Evolutionary conservation across 1,140 invertebrate species (phyloP).

Genomic region (Drosophila setifemur): DNA sequence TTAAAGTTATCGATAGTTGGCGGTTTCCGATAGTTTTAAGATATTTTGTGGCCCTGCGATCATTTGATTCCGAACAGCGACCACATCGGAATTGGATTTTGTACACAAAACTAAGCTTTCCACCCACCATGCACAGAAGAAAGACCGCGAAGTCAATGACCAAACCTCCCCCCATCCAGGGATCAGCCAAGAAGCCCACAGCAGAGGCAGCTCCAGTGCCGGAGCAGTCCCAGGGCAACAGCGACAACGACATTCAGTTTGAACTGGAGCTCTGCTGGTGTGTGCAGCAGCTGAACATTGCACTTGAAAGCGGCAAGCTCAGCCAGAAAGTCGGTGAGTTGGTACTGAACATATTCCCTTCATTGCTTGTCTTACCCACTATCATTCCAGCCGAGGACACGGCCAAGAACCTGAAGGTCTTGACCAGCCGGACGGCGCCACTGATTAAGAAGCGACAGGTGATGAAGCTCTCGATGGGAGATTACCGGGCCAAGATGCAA

Average conservation of each 20-base stretch:
- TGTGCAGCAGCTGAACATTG: slow-evolving; percentile 87
- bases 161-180: slow-evolving; percentile 60
- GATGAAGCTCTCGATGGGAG: slow-evolving; percentile 88
- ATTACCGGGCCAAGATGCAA: slow-evolving; percentile 90
- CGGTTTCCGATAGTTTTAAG: too few relatives aligned
- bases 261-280: slow-evolving; percentile 90
- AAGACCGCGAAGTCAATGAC: slow-evolving; percentile 52
- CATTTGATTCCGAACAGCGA: too few relatives aligned
- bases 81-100: too few relatives aligned
- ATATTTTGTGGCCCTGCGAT: too few relatives aligned
- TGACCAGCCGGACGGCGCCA: slow-evolving; percentile 87
- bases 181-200: slow-evolving; percentile 24
- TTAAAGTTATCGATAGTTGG: too few relatives aligned
- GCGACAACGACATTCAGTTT: slow-evolving; percentile 86
- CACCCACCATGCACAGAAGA: slow-evolving; percentile 60
- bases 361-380: neutral
- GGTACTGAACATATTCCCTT: neutral
- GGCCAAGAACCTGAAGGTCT: slow-evolving; percentile 85
- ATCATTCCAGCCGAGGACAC: slow-evolving; percentile 84
- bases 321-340: slow-evolving; percentile 84
- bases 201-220: too few relatives aligned
- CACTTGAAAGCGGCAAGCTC: slow-evolving; percentile 85
- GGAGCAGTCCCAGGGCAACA: too few relatives aligned
- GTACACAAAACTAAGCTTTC: too few relatives aligned
- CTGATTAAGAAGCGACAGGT: slow-evolving; percentile 88